Evolutionary conservation across 2,113 vertebrate species (phyloP).

Genomic region (Electrona antarctica): DNA sequence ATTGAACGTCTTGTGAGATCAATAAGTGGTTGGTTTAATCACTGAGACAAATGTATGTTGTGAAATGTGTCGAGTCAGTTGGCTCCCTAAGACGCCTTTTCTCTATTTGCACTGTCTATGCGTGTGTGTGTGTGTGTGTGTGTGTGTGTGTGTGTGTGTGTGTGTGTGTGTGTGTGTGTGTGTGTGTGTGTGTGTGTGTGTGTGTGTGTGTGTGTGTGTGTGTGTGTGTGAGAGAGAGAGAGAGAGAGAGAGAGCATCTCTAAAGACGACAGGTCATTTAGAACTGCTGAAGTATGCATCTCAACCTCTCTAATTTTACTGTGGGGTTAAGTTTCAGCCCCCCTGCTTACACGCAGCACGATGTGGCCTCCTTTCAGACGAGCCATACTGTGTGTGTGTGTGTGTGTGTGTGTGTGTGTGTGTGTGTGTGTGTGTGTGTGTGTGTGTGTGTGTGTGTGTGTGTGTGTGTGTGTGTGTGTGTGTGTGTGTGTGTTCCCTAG

Average conservation of each 20-base stretch:
- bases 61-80: conserved; percentile 53
- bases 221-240: background rate
- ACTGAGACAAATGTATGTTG: conserved; percentile 44
- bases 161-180: background rate
- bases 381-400: conserved; percentile 5
- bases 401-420: conserved; percentile 28
- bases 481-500: conserved; percentile 18
- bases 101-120: background rate
- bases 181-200: too few species aligned
- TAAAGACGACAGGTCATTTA: conserved; percentile 61
- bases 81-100: conserved; percentile 34
- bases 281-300: conserved; percentile 67
- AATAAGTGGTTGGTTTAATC: conserved; percentile 34
- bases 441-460: background rate
- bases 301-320: conserved; percentile 75
- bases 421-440: background rate
- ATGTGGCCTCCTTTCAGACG: conserved; percentile 50
- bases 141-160: too few species aligned
- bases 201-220: background rate
- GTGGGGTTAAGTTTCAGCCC: conserved; percentile 73
- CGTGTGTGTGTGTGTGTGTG: conserved; percentile 1
- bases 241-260: conserved; percentile 23
- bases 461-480: background rate
- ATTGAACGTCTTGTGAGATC: conserved; percentile 15
- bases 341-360: conserved; percentile 21